Percentiles rank a stretch among this genome's conserved stretches.
phyloP scores from a whole-genome alignment of 2,888 invertebrate species.

The Drosophila pseudotakahashii region DNA sequence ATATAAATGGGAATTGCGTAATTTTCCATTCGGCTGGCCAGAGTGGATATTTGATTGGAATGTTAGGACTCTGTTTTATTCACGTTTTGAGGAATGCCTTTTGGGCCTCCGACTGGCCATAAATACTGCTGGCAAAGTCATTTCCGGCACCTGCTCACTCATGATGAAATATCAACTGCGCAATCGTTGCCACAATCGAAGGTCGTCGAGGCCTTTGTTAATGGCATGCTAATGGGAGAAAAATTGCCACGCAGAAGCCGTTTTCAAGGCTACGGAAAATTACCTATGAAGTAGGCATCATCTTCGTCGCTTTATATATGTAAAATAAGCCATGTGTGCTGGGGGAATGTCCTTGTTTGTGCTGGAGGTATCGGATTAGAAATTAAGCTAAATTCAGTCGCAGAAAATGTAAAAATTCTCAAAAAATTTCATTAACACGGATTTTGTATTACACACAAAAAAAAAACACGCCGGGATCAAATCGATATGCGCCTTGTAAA shows the following conservation, averaged over 20 bases:
- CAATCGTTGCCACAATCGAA: conserved; percentile 7
- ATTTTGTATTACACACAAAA: too few relatives aligned
- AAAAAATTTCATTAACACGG: too few relatives aligned
- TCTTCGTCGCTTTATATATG: neutral
- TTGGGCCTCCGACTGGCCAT: conserved; percentile 2
- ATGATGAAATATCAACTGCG: conserved; percentile 38
- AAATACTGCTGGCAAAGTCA: conserved; percentile 32
- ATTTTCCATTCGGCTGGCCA: conserved; percentile 31
- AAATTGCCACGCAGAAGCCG: conserved; percentile 21
- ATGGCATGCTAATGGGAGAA: conserved; percentile 25
- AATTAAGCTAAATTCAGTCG: conserved; percentile 40
- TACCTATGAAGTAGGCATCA: conserved; percentile 4
- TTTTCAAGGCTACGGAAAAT: conserved; percentile 25
- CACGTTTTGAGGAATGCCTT: conserved; percentile 15
- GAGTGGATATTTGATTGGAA: conserved; percentile 28
- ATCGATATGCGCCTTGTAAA: too few relatives aligned
- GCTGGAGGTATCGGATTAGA: conserved; percentile 34
- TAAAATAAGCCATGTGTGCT: neutral
- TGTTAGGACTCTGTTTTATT: conserved; percentile 21
- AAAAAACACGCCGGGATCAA: too few relatives aligned
- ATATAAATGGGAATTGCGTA: conserved; percentile 38
- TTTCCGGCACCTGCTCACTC: conserved; percentile 42
- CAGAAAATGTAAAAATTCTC: too few relatives aligned
- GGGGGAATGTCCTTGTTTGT: conserved; percentile 10
- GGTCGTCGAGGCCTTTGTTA: conserved; percentile 17